Evolutionary conservation across 2,113 vertebrate genomes (phyloP).

Genomic region (Muntiacus muntjak): DNA sequence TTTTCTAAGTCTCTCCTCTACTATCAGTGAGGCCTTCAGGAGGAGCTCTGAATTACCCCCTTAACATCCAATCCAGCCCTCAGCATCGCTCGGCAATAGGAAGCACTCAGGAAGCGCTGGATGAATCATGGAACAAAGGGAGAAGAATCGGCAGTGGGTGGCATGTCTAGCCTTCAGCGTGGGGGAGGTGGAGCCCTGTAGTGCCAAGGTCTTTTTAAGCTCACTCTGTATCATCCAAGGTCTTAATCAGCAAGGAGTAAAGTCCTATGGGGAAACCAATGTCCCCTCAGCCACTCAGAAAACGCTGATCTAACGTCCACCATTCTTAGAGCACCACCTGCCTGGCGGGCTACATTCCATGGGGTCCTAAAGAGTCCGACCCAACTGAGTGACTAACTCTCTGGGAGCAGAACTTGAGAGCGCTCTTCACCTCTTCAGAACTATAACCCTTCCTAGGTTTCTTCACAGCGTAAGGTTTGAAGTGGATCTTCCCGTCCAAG

Average conservation of each 20-base stretch:
- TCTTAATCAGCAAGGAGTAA: background rate
- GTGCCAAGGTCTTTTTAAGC: no score
- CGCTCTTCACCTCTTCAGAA: background rate
- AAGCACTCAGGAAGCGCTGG: background rate
- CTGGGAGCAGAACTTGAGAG: background rate
- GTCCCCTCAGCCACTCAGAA: background rate
- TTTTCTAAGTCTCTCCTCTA: background rate
- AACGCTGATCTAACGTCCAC: rapidly evolving
- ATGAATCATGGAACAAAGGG: background rate
- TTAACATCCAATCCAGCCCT: background rate
- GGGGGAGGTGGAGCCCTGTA: background rate
- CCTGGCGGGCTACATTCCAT: background rate
- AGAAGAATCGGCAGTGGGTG: background rate
- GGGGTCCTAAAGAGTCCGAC: background rate
- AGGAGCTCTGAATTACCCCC: background rate
- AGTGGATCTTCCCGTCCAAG: background rate
- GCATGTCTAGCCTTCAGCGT: background rate
- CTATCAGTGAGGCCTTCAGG: background rate
- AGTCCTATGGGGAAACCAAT: background rate
- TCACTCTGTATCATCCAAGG: background rate
- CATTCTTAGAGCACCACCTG: background rate
- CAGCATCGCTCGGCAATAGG: rapidly evolving
- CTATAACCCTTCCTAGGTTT: background rate
- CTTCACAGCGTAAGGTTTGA: background rate
- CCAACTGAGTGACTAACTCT: background rate